These are phyloP conservation scores for Amphiduros pacificus DNA, from an alignment of 2,888 invertebrate species.

Conservation along the genomic window DNA sequence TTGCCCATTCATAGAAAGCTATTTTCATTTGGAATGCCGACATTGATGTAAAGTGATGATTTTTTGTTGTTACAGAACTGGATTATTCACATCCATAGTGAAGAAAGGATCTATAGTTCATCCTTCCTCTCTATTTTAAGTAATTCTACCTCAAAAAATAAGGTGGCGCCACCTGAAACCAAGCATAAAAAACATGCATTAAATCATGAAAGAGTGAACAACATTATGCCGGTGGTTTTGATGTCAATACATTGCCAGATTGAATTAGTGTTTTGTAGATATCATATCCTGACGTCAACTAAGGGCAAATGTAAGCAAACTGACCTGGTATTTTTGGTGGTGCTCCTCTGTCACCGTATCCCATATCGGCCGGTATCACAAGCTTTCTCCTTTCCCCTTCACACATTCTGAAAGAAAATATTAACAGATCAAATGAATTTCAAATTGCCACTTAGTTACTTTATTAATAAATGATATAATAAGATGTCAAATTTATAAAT, in stretches of 20 bases:
- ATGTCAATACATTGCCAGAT: no score
- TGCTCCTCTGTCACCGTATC: constrained; percentile 79
- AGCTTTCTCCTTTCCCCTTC: constrained; percentile 83
- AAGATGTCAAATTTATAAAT: neutral
- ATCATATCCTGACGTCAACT: no score
- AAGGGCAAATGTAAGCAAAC: neutral
- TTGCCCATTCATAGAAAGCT: no score
- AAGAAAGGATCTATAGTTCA: constrained; percentile 23
- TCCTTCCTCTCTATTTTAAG: constrained; percentile 70
- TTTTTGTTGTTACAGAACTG: no score
- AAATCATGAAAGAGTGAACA: no score
- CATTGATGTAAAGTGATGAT: no score
- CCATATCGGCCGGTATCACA: constrained; percentile 82
- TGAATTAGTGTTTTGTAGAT: no score
- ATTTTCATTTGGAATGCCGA: no score
- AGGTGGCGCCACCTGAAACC: constrained; percentile 72
- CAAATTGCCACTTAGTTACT: neutral
- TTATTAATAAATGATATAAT: neutral
- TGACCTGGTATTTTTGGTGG: constrained; percentile 80
- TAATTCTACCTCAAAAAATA: constrained; percentile 80
- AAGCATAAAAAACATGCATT: constrained; percentile 20
- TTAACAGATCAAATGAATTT: neutral
- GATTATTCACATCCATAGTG: neutral
- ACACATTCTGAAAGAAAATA: constrained; percentile 70
- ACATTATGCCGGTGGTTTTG: no score